Percentiles rank a stretch among this genome's conserved stretches.
These are phyloP conservation scores for Eulemur rufifrons DNA, from an alignment of 2,113 vertebrate genomes.

Conservation along the genomic window DNA sequence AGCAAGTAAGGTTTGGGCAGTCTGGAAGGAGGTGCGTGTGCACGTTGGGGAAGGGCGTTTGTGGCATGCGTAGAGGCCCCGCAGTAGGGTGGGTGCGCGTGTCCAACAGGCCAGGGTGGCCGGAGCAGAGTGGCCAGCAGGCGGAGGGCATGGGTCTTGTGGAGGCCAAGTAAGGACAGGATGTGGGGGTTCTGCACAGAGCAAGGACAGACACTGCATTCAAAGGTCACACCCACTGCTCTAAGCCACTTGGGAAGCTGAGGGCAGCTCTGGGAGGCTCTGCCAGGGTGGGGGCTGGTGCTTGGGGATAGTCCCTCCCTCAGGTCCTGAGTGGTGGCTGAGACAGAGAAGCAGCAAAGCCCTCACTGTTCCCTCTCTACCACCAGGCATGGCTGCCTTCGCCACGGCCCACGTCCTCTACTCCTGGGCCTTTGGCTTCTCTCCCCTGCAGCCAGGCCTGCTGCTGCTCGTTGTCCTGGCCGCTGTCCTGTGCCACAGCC, in stretches of 20 bases:
- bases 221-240: background rate
- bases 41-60: too few relatives aligned
- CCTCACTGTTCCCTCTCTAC: background rate
- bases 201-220: fast-evolving
- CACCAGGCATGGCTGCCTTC: slow-evolving; percentile 89
- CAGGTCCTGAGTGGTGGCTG: fast-evolving
- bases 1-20: background rate
- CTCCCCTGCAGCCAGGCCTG: slow-evolving; percentile 42
- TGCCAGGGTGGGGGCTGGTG: fast-evolving
- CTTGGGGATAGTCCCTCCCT: fast-evolving
- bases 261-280: background rate
- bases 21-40: background rate
- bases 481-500: slow-evolving; percentile 33
- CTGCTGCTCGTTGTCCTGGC: slow-evolving; percentile 56
- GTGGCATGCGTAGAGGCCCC: background rate
- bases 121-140: background rate
- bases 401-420: slow-evolving; percentile 87
- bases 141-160: background rate
- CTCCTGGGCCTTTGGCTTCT: slow-evolving; percentile 83
- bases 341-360: background rate
- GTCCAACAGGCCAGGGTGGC: background rate
- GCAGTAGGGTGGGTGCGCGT: background rate
- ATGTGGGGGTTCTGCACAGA: background rate
- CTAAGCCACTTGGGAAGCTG: too few relatives aligned
- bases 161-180: background rate